Evolutionary conservation across 2,797 vertebrate species (phyloP).

Genomic region (Dendrocincla tyrannina): DNA sequence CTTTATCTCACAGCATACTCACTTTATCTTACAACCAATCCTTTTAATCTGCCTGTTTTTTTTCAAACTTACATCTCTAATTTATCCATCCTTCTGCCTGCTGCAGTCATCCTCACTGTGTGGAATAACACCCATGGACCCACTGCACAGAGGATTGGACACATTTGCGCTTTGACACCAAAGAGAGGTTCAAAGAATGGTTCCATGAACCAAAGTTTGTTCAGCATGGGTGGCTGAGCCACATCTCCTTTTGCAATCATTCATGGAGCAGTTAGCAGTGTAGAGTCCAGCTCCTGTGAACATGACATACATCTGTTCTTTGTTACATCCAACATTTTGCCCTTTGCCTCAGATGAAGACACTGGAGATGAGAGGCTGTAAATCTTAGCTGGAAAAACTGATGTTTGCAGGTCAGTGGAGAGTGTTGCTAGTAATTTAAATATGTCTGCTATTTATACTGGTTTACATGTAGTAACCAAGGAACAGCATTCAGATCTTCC

Average conservation of each 20-base stretch:
- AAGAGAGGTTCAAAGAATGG: not conserved
- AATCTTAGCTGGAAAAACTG: not conserved
- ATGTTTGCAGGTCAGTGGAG: not conserved
- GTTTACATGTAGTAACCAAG: not conserved
- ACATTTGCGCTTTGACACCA: not conserved
- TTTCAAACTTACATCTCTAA: not conserved
- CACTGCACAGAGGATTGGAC: rapidly evolving
- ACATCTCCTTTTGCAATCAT: not conserved
- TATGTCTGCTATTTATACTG: not conserved
- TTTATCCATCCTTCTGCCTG: not conserved
- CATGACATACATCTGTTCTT: not conserved
- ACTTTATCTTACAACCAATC: not conserved
- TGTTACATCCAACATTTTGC: not conserved
- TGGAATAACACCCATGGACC: not conserved
- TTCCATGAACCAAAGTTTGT: not conserved
- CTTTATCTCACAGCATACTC: not conserved
- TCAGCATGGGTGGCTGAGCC: not conserved
- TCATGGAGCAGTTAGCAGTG: not conserved
- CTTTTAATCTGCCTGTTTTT: not conserved
- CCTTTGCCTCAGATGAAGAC: not conserved
- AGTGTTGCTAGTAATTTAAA: not conserved
- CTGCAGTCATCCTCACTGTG: not conserved
- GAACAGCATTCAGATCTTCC: not conserved
- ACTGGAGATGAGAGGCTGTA: not conserved
- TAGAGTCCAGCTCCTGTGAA: not conserved